Percentiles rank a stretch among this genome's conserved stretches.
These are phyloP conservation scores for Oeneis ivallda DNA, from an alignment of 2,888 invertebrate genomes.

Conservation along the genomic window DNA sequence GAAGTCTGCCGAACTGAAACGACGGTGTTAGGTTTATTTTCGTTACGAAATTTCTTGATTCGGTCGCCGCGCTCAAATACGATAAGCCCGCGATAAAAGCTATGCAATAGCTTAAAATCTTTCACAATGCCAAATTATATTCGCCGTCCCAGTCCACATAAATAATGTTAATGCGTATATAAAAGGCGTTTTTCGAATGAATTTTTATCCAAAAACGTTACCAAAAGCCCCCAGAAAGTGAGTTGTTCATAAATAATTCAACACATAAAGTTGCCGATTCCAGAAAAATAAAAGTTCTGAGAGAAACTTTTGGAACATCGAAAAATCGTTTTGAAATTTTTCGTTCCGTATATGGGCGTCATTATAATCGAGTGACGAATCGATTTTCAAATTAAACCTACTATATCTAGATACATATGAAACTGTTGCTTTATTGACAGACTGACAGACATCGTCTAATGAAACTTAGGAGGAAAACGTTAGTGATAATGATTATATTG, in stretches of 20 bases:
- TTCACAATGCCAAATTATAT: conserved; percentile 33
- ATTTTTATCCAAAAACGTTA: conserved; percentile 71
- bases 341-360: conserved; percentile 49
- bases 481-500: neutral
- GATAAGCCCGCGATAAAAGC: no score
- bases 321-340: conserved; percentile 33
- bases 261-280: conserved; percentile 29
- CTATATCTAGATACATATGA: conserved; percentile 34
- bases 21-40: no score
- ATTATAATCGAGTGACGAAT: conserved; percentile 51
- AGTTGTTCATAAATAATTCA: conserved; percentile 78
- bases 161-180: conserved; percentile 73
- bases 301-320: conserved; percentile 27
- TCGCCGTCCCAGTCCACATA: conserved; percentile 39
- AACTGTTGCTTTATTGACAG: conserved; percentile 2
- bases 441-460: neutral
- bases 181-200: conserved; percentile 74
- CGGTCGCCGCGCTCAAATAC: no score
- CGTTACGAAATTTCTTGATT: no score
- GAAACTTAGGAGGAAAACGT: neutral
- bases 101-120: no score
- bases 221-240: conserved; percentile 64
- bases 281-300: conserved; percentile 34
- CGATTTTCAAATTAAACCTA: conserved; percentile 52
- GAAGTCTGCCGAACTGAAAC: no score